Base-by-base conservation (phyloP, 2,113 vertebrate species). In the Nibea coibor region DNA sequence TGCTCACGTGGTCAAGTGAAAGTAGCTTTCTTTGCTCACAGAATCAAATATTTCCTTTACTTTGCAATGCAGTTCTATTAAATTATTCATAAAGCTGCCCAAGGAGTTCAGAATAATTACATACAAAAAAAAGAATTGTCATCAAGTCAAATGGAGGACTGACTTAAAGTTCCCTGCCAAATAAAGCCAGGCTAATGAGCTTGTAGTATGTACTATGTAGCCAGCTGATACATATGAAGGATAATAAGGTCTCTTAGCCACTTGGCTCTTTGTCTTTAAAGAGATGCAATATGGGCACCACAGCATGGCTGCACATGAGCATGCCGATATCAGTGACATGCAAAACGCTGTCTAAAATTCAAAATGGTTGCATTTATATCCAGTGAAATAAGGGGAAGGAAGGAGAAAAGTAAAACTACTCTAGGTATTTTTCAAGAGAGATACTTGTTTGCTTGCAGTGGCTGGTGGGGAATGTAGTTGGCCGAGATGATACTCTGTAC, bases 401-500 rank as follows among this genome's bases (percentile, higher is more conserved):
- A 71, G 4, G 4, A 61, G 42, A 15, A 47, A 47, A 15, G 6
- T 48, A 12, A 35, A 64, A 72, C 19, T 28, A 19, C 1, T 26
- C 24, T 9, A 39, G 35, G 35, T 7, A 39, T 39, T 39, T 35
- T 39, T 39, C 7, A 39, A 39, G 7, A 39, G 35, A 8, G 8
- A 39, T 39, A 39, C 35, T 22, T 90, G 57, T 89, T 87, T 91
- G 35, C 70, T 92, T 92, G 61, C 92, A 96, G 95, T 96, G 95
- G 95, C 82, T 96, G 81, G 93, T 95, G 93, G 95, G 95, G 53
- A 96, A 93, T 78, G 94, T 95, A 63, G 94, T 96, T 73, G 94
- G 95, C 85, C 91, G 95, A 92, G 95, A 95, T 59, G 95, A 95
- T 73, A 93, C 94, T 45, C 83, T 96, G 82, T 96, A 95, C 77